These are phyloP conservation scores for Archilochus colubris DNA, from an alignment of 2,113 vertebrate species.

Conservation along the genomic window DNA sequence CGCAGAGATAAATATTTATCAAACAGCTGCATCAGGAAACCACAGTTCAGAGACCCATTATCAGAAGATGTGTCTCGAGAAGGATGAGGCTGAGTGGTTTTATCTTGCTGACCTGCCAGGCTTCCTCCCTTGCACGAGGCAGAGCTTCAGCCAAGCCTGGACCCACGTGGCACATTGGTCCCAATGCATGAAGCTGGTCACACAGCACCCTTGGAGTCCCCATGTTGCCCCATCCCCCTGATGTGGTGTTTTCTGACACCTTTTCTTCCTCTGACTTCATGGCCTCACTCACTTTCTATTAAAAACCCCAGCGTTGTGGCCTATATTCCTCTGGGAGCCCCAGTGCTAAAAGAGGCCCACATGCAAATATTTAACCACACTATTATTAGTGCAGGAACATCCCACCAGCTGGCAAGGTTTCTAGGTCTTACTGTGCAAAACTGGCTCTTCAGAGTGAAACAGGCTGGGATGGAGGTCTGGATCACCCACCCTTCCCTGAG, in stretches of 20 bases:
- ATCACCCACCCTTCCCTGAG: neutral
- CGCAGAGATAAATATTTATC: conserved; percentile 70
- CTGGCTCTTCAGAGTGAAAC: neutral
- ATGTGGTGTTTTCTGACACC: conserved; percentile 4
- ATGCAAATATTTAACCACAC: conserved; percentile 62
- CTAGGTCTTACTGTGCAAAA: neutral
- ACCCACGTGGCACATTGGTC: neutral
- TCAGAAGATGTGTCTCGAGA: neutral
- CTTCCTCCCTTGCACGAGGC: conserved; percentile 25
- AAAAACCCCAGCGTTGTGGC: conserved; percentile 43
- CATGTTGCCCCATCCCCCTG: fast-evolving
- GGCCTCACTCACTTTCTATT: conserved; percentile 52
- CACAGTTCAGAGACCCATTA: conserved; percentile 34
- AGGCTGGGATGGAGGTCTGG: neutral
- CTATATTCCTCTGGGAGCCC: conserved; percentile 1
- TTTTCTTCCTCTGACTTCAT: conserved; percentile 39
- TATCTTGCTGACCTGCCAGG: conserved; percentile 29
- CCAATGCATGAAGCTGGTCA: neutral
- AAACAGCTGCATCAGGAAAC: conserved; percentile 66
- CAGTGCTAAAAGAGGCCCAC: conserved; percentile 14
- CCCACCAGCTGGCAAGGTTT: neutral
- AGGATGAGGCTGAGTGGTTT: conserved; percentile 57
- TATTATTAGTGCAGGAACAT: conserved; percentile 35
- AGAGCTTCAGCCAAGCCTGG: neutral
- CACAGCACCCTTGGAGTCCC: neutral